Percentiles rank a stretch among this genome's conserved stretches.
These are phyloP conservation scores for Decapterus maruadsi DNA, from an alignment of 2,797 vertebrate genomes.

Conservation along the genomic window DNA sequence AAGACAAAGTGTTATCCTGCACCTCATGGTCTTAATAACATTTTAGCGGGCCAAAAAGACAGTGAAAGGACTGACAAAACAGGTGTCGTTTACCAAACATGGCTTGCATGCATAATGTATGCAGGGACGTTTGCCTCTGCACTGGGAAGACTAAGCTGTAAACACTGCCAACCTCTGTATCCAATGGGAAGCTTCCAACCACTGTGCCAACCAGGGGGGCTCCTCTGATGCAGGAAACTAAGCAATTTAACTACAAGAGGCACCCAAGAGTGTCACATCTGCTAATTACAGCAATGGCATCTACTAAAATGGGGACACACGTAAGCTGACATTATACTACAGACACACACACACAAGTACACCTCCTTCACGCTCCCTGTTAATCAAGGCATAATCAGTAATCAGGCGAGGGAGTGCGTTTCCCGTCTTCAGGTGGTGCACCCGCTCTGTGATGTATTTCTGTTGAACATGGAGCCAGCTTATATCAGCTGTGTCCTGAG, in stretches of 20 bases:
- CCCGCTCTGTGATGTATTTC: conserved; percentile 52
- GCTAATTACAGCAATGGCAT: conserved; percentile 77
- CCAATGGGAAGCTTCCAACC: conserved; percentile 55
- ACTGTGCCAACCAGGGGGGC: conserved; percentile 41
- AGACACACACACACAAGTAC: conserved; percentile 31
- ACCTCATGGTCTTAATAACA: background rate
- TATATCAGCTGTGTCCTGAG: conserved; percentile 9
- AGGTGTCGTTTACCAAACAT: conserved; percentile 6
- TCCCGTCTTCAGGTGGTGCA: conserved; percentile 62
- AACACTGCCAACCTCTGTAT: conserved; percentile 42
- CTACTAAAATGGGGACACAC: conserved; percentile 49
- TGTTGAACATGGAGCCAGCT: conserved; percentile 46
- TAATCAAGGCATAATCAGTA: conserved; percentile 78
- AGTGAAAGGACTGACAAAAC: conserved; percentile 7
- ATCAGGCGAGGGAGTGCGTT: conserved; percentile 69
- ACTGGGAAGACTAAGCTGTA: conserved; percentile 37
- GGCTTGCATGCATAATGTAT: conserved; percentile 27
- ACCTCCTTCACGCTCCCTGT: conserved; percentile 39
- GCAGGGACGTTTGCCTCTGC: conserved; percentile 6
- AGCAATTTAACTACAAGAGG: conserved; percentile 59
- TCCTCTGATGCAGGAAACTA: conserved; percentile 54
- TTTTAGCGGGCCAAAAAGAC: conserved; percentile 11
- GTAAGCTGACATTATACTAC: conserved; percentile 37
- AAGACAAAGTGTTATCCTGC: background rate
- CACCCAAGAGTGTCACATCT: conserved; percentile 77